Evolutionary conservation across 2,113 vertebrate genomes (phyloP).

Genomic region (Misgurnus mizolepis): DNA sequence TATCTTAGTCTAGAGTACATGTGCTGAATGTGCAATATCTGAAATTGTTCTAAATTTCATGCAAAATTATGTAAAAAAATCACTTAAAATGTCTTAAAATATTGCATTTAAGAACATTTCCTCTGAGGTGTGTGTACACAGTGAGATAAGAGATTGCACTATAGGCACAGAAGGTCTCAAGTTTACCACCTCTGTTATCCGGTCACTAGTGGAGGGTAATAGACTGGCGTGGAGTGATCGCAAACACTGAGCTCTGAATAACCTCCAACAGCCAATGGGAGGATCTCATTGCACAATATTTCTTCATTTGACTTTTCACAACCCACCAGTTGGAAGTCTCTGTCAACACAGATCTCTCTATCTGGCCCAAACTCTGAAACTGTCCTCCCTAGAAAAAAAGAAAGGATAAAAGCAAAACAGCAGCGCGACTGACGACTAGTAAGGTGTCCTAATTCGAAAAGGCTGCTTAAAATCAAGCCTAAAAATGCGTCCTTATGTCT

Average conservation of each 20-base stretch:
- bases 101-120: neutral
- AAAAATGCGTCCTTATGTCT: too few relatives aligned
- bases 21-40: slow-evolving; percentile 9
- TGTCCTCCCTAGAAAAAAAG: slow-evolving; percentile 42
- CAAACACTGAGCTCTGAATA: slow-evolving; percentile 48
- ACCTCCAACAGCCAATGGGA: neutral
- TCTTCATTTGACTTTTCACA: slow-evolving; percentile 43
- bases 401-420: too few relatives aligned
- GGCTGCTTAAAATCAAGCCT: too few relatives aligned
- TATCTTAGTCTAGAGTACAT: neutral
- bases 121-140: neutral
- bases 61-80: neutral
- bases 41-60: neutral
- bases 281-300: neutral
- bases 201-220: slow-evolving; percentile 51
- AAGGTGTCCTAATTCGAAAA: too few relatives aligned
- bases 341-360: slow-evolving; percentile 62
- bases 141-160: neutral
- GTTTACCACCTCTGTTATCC: neutral
- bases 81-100: neutral
- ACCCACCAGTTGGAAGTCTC: slow-evolving; percentile 50
- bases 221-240: slow-evolving; percentile 45
- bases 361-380: slow-evolving; percentile 59
- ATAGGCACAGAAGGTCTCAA: neutral
- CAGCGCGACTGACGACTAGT: too few relatives aligned